Base-by-base conservation (phyloP, 2,797 vertebrate species). In the Alfaro cultratus region DNA sequence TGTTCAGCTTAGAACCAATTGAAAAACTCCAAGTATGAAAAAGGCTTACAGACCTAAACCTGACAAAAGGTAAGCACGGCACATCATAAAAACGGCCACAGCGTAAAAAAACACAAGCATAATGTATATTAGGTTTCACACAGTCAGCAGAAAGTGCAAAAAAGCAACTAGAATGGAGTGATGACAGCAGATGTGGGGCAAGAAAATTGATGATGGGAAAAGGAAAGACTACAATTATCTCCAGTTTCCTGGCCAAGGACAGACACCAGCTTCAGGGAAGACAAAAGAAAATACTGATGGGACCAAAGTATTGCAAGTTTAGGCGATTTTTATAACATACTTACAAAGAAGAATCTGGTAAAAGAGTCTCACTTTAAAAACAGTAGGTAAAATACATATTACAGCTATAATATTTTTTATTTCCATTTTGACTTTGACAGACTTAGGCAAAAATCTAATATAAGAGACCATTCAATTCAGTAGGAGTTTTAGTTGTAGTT, bases 111-210 rank as follows among this genome's bases (percentile, higher is more conserved):
- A 74, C 74, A 81, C 72, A 86, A 79, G 74, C 84, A 87, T 83
- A 76, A 79, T 81, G 86, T 76, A 77, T 87, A 88, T 93, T 80
- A 55, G 60, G 79, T 95, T 95, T 94, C 90, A 90, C 84, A 73
- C 62, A 87, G 75, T 96, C 93, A 94, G 94, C 94, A 93, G 83
- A 93, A 94, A 91, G 84, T 71, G 72, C 39, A 82, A 76, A 83
- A 82, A 88, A 86, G 87, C 92, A 86, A 83, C 80, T 47, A 76
- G 78, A 87, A 88, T 57, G 39, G 78, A 92, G 83, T 84, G 85
- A 91, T 39, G 45, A 79, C 53, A 49, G 31, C 43, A 81, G 73
- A 87, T 85, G 82, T 71, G 72, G 62, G 70, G 34, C 49, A 78
- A 76, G 80, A 89, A 88, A 91, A 89, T 73, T 79, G 87, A 92